Evolutionary conservation across 2,797 vertebrate genomes (phyloP), one percentile per base, ranked within the genome.

Genomic region (Miichthys miiuy): DNA sequence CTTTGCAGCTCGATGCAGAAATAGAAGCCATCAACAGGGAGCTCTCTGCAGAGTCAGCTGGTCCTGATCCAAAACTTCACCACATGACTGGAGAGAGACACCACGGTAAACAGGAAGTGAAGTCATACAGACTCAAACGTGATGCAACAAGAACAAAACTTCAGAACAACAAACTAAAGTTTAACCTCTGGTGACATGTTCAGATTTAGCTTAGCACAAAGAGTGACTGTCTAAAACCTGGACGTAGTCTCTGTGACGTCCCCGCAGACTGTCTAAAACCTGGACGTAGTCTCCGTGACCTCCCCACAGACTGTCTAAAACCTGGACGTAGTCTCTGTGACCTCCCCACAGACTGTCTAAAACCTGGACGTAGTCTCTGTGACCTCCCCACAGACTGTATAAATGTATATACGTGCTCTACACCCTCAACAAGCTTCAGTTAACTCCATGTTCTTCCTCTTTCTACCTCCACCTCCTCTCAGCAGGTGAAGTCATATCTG

Each of bases 11-110:
- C 80, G 96, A 97, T 71, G 94, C 92, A 75, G 95, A 97, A 72
- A 92, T 97, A 82, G 96, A 97, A 91, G 94, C 94, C 54, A 89
- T 97, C 69, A 95, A 89, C 66, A 92, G 94, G 96, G 94, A 96
- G 73, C 95, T 98, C 25, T 92, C 91, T 64, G 96, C 96, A 76
- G 95, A 60, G 95, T 20, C 94, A 0, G n/a, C 47, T 5, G 41
- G 25, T 23, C 16, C 30, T 27, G 94, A 93, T 65, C 94, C 92
- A 38, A 42, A 1, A 95, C 95, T 85, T 95, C 95, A 75, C 89
- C 91, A 2, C 8, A 5, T 68, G 92, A 94, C 70, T 81, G 90
- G 86, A 92, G 94, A 90, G 91, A 90, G 70, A 91, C 93, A 89
- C 95, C 92, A 52, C 1, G 79, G 80, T 88, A 68, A n/a, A 17